These are phyloP conservation scores for Silurus lanzhouensis DNA, from an alignment of 2,797 vertebrate genomes.

Conservation along the genomic window DNA sequence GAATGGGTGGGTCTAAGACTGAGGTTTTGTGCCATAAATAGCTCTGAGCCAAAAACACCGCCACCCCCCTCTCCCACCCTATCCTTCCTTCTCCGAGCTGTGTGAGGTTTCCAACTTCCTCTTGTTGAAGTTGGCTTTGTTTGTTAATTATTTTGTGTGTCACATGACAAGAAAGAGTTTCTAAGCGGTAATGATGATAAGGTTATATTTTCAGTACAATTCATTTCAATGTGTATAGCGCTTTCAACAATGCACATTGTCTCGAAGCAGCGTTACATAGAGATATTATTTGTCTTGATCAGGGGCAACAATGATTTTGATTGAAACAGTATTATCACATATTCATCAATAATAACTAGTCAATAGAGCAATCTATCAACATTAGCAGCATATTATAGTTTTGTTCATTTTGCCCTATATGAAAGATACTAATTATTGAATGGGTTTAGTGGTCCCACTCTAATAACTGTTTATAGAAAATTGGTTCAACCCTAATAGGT, in stretches of 20 bases:
- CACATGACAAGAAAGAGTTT: conserved; percentile 23
- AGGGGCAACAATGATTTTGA: not conserved
- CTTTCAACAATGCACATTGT: no score
- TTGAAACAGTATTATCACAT: not conserved
- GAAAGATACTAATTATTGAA: not conserved
- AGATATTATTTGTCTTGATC: not conserved
- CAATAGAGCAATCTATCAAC: not conserved
- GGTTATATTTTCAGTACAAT: not conserved
- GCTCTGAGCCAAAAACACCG: not conserved
- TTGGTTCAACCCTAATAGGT: not conserved
- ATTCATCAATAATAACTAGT: not conserved
- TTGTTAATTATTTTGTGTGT: conserved; percentile 34
- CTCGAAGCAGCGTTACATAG: no score
- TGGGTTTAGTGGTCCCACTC: no score
- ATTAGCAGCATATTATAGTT: not conserved
- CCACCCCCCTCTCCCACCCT: conserved; percentile 4
- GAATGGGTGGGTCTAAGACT: conserved; percentile 2
- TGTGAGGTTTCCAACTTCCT: conserved; percentile 32
- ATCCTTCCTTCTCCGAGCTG: conserved; percentile 27
- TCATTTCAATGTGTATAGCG: no score
- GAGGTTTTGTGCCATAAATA: conserved; percentile 48
- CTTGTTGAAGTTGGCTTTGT: conserved; percentile 21
- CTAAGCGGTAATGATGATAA: not conserved
- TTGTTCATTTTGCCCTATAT: not conserved
- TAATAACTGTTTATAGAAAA: not conserved